These are phyloP conservation scores for Sebastes cheni DNA, from an alignment of 2,797 vertebrate genomes.

Conservation along the genomic window DNA sequence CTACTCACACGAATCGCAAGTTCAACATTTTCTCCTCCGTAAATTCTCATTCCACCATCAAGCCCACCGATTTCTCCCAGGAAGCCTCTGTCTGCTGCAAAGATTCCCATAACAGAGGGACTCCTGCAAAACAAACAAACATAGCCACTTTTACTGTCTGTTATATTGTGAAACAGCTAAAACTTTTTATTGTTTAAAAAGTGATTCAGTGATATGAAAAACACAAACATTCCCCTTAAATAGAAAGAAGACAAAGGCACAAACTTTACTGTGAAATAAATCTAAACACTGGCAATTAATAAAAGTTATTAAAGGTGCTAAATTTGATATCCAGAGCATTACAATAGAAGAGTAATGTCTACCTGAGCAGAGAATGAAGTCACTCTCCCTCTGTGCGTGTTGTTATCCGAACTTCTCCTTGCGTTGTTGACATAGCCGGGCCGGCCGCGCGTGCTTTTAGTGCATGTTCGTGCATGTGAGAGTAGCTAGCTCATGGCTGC, in stretches of 20 bases:
- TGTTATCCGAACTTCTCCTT: too few relatives aligned
- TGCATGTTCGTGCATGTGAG: too few relatives aligned
- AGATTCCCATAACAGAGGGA: conserved; percentile 84
- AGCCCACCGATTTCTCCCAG: conserved; percentile 80
- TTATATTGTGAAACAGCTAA: background rate
- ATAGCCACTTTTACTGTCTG: background rate
- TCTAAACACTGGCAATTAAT: background rate
- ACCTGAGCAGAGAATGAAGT: too few relatives aligned
- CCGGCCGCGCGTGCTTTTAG: too few relatives aligned
- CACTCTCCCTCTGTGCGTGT: too few relatives aligned
- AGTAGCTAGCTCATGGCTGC: too few relatives aligned
- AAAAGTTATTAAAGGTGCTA: background rate
- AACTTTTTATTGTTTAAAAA: background rate
- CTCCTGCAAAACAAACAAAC: conserved; percentile 62
- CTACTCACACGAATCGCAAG: conserved; percentile 79
- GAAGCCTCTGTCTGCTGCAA: conserved; percentile 80
- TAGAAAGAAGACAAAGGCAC: background rate
- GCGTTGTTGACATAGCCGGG: too few relatives aligned
- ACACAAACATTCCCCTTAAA: background rate
- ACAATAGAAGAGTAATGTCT: too few relatives aligned
- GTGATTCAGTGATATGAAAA: background rate
- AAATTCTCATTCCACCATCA: conserved; percentile 81
- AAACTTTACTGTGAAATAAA: background rate
- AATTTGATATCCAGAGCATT: too few relatives aligned
- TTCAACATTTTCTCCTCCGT: conserved; percentile 85